These are phyloP conservation scores for Procavia capensis DNA, from an alignment of 2,113 vertebrate species.

Conservation along the genomic window DNA sequence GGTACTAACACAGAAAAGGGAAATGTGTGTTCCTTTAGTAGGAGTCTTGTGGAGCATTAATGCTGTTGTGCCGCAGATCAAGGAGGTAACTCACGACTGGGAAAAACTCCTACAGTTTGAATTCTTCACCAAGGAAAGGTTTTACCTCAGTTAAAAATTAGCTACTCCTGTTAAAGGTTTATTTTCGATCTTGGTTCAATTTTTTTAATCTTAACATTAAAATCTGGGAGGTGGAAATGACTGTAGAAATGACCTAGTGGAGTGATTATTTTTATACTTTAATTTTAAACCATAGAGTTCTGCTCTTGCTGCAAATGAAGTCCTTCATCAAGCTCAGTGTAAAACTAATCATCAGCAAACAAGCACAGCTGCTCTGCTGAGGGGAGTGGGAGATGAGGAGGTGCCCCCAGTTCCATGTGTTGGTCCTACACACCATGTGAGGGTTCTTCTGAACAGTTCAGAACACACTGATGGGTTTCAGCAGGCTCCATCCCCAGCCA, in stretches of 20 bases:
- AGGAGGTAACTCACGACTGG: neutral
- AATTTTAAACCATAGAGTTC: neutral
- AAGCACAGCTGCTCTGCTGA: neutral
- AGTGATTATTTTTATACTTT: neutral
- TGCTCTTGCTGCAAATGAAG: neutral
- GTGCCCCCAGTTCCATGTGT: neutral
- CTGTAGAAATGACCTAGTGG: neutral
- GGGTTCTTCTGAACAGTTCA: neutral
- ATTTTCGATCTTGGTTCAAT: neutral
- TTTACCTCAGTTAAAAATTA: neutral
- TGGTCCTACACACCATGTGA: neutral
- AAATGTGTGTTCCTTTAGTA: neutral
- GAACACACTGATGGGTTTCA: neutral
- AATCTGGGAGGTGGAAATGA: neutral
- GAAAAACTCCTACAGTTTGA: neutral
- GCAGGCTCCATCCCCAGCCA: accelerated
- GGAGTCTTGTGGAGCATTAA: neutral
- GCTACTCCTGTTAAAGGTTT: neutral
- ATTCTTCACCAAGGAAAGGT: neutral
- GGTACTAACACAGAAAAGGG: neutral
- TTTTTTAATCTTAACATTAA: neutral
- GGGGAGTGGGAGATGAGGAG: too few relatives aligned
- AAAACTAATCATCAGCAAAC: neutral
- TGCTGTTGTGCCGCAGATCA: neutral
- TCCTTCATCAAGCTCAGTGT: neutral